Base-by-base conservation (phyloP, 2,888 invertebrate species). In the Labia minor region DNA sequence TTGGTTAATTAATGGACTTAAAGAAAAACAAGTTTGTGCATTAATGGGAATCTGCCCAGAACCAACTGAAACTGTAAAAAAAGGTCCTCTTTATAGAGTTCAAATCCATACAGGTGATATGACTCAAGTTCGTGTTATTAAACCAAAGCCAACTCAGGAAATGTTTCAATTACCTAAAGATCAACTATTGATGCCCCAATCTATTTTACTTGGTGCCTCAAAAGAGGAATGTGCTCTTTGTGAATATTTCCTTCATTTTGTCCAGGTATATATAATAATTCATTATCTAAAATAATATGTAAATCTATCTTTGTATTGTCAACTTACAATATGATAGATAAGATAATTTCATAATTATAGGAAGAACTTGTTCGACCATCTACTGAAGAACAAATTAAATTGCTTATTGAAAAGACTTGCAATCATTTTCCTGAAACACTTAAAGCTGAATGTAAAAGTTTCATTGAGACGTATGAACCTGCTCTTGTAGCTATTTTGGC, bases 391-490 rank as follows among this genome's bases (percentile, higher is more conserved):
- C 79, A 85, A 72, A 85, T 95, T 63, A 86, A 87, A 73, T 73
- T 80, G 0, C 80, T 82, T 0, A 83, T 95, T 1, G 84, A 85
- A 69, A 80, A 81, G 69, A 85, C 90, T 0, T 95, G 95, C 77
- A 76, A 79, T 10, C 81, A 80, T 71, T 76, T 93, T 63, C 90
- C 92, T 1, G 70, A 74, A 8, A 77, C 84, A 0, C 76, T 92
- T 19, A 78, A 81, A 68, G 79, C 76, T 0, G 82, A 89, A 72
- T 94, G 94, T 75, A 77, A 82, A 37, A 81, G 86, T 72, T 93
- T 94, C 76, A 83, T 94, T 4, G 81, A 87, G 4, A 82, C 85
- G 70, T 94, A 93, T 76, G 90, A 90, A 16, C 88, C 88, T 71
- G 88, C 89, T 1, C 78, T 93, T 68, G 85, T 93, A 71, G 88